These are phyloP conservation scores for Rhopilema esculentum DNA, from an alignment of 30 jellyfish, hydroid and myxozoan species.

Conservation along the genomic window DNA sequence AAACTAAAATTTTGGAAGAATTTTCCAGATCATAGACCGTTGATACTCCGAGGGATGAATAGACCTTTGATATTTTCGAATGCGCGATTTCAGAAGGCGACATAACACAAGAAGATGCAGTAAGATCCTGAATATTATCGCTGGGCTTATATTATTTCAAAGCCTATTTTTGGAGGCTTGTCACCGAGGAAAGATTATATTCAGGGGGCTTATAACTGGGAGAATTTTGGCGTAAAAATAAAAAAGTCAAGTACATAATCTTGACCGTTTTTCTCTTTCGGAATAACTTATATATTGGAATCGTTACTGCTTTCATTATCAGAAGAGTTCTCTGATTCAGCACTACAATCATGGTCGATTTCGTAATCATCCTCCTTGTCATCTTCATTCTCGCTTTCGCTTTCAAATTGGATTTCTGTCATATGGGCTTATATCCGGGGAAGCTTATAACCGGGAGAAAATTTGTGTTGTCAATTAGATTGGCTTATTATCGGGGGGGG, in stretches of 20 bases:
- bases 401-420: slow-evolving; percentile 32
- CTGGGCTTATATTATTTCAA: slow-evolving; percentile 26
- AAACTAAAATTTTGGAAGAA: too few species aligned
- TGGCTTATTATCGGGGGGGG: too few species aligned
- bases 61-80: too few species aligned
- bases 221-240: slow-evolving; percentile 25
- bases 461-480: too few species aligned
- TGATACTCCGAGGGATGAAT: too few species aligned
- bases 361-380: slow-evolving; percentile 26
- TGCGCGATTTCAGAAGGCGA: too few species aligned
- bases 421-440: too few species aligned
- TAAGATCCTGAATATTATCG: slow-evolving; percentile 6
- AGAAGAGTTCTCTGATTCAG: slow-evolving; percentile 46
- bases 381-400: slow-evolving; percentile 43
- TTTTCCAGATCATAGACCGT: too few species aligned
- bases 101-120: too few species aligned
- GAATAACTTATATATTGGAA: slow-evolving; percentile 29
- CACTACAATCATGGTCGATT: slow-evolving; percentile 44
- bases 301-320: slow-evolving; percentile 44
- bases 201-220: slow-evolving; percentile 18
- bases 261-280: slow-evolving; percentile 25
- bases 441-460: too few species aligned
- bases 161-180: slow-evolving; percentile 33
- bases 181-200: too few species aligned
- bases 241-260: slow-evolving; percentile 24